Conservation (phyloP, 2,888 invertebrate genomes). For the Thelaira solivaga region DNA sequence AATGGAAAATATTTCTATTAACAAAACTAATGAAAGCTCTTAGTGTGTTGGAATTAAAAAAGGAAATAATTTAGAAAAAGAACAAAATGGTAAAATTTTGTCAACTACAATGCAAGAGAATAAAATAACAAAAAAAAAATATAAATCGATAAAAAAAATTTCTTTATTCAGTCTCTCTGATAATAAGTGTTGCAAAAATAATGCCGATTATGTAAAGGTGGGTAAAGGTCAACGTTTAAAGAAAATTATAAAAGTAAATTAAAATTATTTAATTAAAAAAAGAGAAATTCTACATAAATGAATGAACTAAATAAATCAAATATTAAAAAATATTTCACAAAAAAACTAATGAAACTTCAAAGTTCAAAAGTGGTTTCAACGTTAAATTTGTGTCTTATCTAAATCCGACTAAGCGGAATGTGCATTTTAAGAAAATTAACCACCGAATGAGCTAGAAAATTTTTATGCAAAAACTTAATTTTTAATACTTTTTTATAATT, state of each 20-base stretch:
- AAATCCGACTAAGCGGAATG: too few relatives aligned
- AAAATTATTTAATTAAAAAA: not conserved
- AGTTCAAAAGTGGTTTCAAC: too few relatives aligned
- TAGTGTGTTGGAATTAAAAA: constrained; percentile 15
- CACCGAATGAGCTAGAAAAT: too few relatives aligned
- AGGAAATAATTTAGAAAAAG: constrained; percentile 54
- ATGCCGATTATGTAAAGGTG: constrained; percentile 49
- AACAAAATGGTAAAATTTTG: constrained; percentile 49
- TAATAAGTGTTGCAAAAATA: constrained; percentile 45
- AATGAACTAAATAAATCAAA: constrained; percentile 22
- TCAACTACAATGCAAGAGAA: constrained; percentile 17
- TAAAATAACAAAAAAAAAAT: constrained; percentile 2
- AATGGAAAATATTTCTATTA: constrained; percentile 50
- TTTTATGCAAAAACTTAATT: too few relatives aligned
- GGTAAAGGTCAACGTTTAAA: not conserved
- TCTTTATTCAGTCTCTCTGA: constrained; percentile 19
- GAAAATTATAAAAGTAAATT: not conserved
- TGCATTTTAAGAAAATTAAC: too few relatives aligned
- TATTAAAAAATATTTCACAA: constrained; percentile 41
- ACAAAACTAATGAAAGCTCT: constrained; percentile 41
- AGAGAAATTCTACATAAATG: constrained; percentile 1
- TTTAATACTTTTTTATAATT: too few relatives aligned
- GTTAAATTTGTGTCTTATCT: too few relatives aligned
- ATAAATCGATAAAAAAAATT: not conserved
- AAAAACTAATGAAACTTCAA: constrained; percentile 48